Evolutionary conservation across 2,797 vertebrate genomes (phyloP), one percentile per base, ranked within the genome.

Genomic region (Phoebastria nigripes): DNA sequence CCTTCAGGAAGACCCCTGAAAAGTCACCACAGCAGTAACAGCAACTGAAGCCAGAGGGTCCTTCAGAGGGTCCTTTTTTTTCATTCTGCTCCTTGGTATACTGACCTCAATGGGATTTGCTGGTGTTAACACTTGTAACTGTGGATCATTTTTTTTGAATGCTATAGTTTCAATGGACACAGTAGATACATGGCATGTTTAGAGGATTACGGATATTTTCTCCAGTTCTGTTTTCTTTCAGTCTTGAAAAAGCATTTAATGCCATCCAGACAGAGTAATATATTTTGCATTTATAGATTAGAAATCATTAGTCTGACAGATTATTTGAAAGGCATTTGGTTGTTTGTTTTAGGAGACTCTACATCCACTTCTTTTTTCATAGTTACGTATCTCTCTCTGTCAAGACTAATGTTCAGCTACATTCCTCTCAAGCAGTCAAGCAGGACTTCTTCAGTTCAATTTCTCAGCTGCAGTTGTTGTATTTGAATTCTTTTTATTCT

Each of bases 151-250:
- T 55, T 81, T 81, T 44, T 46, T 46, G 17, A 26, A 21, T 31
- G 4, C 4, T 74, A 1, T 14, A 0, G 31, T 58, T 73, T 70
- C 33, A 58, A 3, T 41, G 5, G 20, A 3, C 12, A 8, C 4
- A 15, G 11, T 8, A 55, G 73, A 24, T 58, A 29, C 4, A 0
- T 49, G 7, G 3, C 9, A 25, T 12, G 2, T 58, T 84, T 51
- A 24, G 15, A 78, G 8, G 82, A 76, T 33, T 62, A 29, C 5
- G 39, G 15, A 3, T 73, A 14, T 51, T 47, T 86, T 90, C 24
- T 54, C 33, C 2, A 16, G 37, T 77, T 71, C 7, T 55, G 6
- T 41, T 61, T 46, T 52, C 15, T 31, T 85, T 79, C 31, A 72
- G 3, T 51, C 24, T n/a, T 81, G 42, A 70, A 69, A 78, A 55